Conservation (phyloP, 2,113 vertebrate genomes). For the Hylia prasina region DNA sequence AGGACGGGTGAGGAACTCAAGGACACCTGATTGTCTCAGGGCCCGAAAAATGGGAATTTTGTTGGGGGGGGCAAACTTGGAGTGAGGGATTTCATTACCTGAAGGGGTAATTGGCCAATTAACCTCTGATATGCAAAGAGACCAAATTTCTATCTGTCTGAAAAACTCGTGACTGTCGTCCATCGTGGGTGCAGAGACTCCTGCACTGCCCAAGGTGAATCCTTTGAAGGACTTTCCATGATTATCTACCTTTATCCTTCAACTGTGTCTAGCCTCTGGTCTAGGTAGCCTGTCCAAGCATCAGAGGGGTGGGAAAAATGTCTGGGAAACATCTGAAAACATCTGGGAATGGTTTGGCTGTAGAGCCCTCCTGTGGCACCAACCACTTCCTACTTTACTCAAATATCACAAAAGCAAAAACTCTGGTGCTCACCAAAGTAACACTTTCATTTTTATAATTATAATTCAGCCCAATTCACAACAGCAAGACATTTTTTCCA, state of each 20-base stretch:
- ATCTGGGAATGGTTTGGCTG: not conserved
- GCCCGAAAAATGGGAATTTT: not conserved
- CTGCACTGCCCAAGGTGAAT: not conserved
- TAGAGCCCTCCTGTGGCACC: not conserved
- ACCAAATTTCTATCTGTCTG: no score
- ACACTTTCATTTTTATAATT: not conserved
- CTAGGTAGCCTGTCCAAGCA: not conserved
- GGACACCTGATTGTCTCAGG: not conserved
- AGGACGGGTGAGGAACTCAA: not conserved
- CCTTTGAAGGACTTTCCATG: not conserved
- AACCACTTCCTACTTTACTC: no score
- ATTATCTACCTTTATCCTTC: accelerated
- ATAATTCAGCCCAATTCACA: accelerated
- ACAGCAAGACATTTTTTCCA: accelerated
- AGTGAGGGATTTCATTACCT: not conserved
- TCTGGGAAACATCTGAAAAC: not conserved
- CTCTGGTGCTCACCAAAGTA: accelerated
- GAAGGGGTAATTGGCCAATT: not conserved
- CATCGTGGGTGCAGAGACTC: no score
- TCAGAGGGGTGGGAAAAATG: not conserved
- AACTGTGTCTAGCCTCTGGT: not conserved
- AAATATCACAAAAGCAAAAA: accelerated
- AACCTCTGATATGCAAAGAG: not conserved
- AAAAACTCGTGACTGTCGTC: accelerated
- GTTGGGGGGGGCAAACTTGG: not conserved